Evolutionary conservation across 2,888 invertebrate genomes (phyloP).

Genomic region (Polydrusus tereticollis): DNA sequence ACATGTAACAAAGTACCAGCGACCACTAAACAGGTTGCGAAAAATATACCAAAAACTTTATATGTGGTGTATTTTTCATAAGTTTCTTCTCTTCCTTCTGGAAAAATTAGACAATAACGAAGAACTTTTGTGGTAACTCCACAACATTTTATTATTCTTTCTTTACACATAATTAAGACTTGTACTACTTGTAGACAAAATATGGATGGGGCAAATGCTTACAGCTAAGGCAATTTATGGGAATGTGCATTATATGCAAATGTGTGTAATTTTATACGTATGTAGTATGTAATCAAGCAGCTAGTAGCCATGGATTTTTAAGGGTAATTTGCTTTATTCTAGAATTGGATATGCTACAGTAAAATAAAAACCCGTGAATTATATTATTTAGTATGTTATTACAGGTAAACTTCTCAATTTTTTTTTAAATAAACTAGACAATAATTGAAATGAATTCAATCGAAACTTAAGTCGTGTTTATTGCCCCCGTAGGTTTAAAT

Average conservation of each 20-base stretch:
- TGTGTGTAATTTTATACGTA: background rate
- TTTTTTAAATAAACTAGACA: no score
- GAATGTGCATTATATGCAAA: background rate
- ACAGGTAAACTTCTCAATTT: no score
- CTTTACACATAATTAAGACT: background rate
- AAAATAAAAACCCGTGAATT: no score
- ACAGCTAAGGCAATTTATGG: background rate
- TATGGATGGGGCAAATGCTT: background rate
- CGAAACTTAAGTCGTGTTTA: no score
- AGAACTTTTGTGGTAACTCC: constrained; percentile 1
- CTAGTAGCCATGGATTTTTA: background rate
- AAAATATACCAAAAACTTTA: background rate
- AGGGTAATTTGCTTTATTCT: background rate
- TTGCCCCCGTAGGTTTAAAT: no score
- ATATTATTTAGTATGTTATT: no score
- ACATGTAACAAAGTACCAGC: background rate
- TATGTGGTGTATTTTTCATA: background rate
- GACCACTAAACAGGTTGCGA: background rate
- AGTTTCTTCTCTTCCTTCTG: constrained; percentile 3
- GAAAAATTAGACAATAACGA: background rate
- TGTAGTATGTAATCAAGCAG: background rate
- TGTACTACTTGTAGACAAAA: background rate
- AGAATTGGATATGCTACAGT: no score
- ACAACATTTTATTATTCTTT: constrained; percentile 5
- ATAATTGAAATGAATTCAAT: no score